These are phyloP conservation scores for Diplodus puntazzo DNA, from an alignment of 2,797 vertebrate genomes.

Conservation along the genomic window DNA sequence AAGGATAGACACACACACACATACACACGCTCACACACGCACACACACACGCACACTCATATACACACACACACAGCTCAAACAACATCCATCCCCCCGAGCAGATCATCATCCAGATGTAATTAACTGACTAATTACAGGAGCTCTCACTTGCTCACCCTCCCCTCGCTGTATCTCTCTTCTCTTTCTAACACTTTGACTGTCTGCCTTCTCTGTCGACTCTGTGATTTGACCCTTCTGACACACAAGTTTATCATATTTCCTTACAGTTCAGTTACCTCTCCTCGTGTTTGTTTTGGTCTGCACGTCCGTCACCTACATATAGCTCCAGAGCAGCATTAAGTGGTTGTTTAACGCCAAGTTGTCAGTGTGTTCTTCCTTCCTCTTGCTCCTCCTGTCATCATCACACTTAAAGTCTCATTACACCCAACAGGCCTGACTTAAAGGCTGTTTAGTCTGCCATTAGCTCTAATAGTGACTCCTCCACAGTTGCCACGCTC, in stretches of 20 bases:
- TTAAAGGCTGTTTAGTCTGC: conserved; percentile 76
- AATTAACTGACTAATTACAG: conserved; percentile 99
- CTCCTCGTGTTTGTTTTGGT: conserved; percentile 28
- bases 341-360: conserved; percentile 40
- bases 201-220: conserved; percentile 41
- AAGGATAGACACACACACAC: conserved; percentile 82
- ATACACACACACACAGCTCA: conserved; percentile 67
- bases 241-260: conserved; percentile 23
- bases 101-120: conserved; percentile 96
- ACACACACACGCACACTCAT: conserved; percentile 53
- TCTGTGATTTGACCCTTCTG: conserved; percentile 44
- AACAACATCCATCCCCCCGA: conserved; percentile 93
- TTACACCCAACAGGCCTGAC: conserved; percentile 74
- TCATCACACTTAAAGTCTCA: conserved; percentile 77
- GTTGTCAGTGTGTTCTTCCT: conserved; percentile 39
- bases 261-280: conserved; percentile 21
- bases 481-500: conserved; percentile 71
- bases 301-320: conserved; percentile 4
- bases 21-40: conserved; percentile 44
- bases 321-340: conserved; percentile 12
- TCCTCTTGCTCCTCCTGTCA: conserved; percentile 59
- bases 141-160: conserved; percentile 64
- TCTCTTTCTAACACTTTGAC: conserved; percentile 55
- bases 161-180: conserved; percentile 56
- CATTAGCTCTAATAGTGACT: conserved; percentile 79